Conservation (phyloP, 2,797 vertebrate genomes). For the Acanthopagrus latus region DNA sequence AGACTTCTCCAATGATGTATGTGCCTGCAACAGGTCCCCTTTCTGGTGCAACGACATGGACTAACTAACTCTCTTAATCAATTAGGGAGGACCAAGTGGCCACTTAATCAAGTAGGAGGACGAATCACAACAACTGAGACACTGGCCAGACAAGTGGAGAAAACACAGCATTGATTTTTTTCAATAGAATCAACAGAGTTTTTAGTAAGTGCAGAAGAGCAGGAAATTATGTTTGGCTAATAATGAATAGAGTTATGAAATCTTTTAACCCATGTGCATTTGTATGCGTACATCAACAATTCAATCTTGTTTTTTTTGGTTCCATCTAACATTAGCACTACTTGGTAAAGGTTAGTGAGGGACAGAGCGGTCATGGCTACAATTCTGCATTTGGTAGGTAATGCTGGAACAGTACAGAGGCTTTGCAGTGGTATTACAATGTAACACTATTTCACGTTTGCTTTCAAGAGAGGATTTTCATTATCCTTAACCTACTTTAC, state of each 20-base stretch:
- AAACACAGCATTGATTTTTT: neutral
- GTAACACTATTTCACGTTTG: neutral
- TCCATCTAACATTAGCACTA: neutral
- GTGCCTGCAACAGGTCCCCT: slow-evolving; percentile 46
- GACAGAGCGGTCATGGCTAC: neutral
- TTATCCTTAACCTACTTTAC: neutral
- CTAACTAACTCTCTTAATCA: slow-evolving; percentile 43
- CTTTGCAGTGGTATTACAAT: neutral
- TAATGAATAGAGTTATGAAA: neutral
- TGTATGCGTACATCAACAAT: neutral
- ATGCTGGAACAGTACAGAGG: neutral
- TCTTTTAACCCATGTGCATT: neutral
- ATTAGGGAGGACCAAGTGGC: slow-evolving; percentile 13
- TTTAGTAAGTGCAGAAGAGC: neutral
- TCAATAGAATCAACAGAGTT: neutral
- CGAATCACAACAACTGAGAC: neutral
- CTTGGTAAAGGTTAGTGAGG: neutral
- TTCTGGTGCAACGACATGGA: slow-evolving; percentile 4
- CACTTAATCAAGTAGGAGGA: slow-evolving; percentile 23
- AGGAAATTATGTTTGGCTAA: neutral
- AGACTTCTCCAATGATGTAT: slow-evolving; percentile 35
- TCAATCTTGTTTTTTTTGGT: neutral
- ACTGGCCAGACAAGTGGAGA: neutral
- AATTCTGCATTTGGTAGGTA: neutral
- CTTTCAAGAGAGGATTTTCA: neutral